phyloP scores from a whole-genome alignment of 2,113 vertebrate species.

The Eulacestoma nigropectus region DNA sequence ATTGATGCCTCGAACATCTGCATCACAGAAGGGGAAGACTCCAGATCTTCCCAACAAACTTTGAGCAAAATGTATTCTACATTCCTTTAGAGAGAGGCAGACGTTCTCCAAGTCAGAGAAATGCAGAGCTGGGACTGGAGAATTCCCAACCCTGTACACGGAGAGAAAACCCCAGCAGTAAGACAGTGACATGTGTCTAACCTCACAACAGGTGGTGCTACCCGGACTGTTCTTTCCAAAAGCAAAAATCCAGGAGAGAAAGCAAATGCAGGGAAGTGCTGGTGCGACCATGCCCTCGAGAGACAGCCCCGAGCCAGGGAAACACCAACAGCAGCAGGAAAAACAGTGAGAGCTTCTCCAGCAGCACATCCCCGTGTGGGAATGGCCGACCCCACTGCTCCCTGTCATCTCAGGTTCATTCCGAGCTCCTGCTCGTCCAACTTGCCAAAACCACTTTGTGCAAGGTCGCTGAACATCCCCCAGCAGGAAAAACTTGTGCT shows the following conservation, averaged over 20 bases:
- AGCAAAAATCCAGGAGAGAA: neutral
- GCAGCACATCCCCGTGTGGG: neutral
- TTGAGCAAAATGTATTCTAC: neutral
- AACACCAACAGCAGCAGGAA: neutral
- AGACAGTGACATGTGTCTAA: neutral
- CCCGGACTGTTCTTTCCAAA: neutral
- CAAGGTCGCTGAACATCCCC: neutral
- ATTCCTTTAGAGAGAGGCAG: neutral
- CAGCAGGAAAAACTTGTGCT: neutral
- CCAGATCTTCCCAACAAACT: neutral
- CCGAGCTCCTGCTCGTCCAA: neutral
- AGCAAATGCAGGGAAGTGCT: neutral
- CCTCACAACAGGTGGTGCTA: neutral
- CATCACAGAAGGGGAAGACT: neutral
- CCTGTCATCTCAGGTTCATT: neutral
- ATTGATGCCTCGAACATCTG: neutral
- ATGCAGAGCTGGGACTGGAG: neutral
- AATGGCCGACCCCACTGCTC: neutral
- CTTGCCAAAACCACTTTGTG: neutral
- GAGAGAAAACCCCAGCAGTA: fast-evolving
- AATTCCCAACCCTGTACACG: fast-evolving
- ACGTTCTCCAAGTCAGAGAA: neutral
- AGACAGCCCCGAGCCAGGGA: neutral
- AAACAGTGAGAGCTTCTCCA: neutral
- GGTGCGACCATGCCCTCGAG: neutral